A percentile compares a stretch with the other conserved stretches of the same genome.
Conservation (phyloP, 2,888 invertebrate genomes). For the Ormyrus labotus region DNA sequence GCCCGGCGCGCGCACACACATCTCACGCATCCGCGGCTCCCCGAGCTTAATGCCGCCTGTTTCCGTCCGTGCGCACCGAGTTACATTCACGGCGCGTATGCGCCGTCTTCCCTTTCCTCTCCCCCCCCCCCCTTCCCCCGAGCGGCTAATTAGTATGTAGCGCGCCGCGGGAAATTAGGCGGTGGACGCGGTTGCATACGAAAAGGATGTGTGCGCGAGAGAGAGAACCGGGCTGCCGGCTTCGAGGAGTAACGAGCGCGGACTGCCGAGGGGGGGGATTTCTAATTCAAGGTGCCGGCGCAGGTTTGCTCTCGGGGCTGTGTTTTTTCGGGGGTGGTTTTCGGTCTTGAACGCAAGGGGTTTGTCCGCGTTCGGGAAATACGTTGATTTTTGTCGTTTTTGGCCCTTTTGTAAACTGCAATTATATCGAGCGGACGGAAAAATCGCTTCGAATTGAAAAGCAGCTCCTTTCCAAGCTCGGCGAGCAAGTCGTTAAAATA, state of each 20-base stretch:
- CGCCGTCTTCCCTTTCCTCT: neutral
- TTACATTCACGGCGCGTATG: slow-evolving; percentile 54
- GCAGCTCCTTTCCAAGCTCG: too few relatives aligned
- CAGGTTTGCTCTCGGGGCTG: too few relatives aligned
- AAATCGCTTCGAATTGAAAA: too few relatives aligned
- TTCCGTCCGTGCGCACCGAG: slow-evolving; percentile 24
- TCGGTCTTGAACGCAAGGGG: too few relatives aligned
- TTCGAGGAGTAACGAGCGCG: neutral
- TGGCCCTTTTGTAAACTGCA: too few relatives aligned
- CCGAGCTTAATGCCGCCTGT: slow-evolving; percentile 29
- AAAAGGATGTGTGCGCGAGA: slow-evolving; percentile 50
- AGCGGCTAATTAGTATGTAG: slow-evolving; percentile 66
- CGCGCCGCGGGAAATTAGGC: slow-evolving; percentile 65
- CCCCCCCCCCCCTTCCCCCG: too few relatives aligned
- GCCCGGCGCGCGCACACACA: neutral
- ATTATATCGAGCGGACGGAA: too few relatives aligned
- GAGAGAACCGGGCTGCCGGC: neutral
- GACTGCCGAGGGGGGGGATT: neutral
- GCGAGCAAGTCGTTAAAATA: too few relatives aligned
- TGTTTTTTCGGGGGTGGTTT: too few relatives aligned
- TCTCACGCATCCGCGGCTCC: slow-evolving; percentile 3
- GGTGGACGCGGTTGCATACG: slow-evolving; percentile 64
- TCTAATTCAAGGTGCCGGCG: too few relatives aligned
- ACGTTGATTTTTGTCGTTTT: too few relatives aligned
- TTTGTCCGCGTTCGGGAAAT: too few relatives aligned